A percentile compares a stretch with the other conserved stretches of the same genome.
Evolutionary conservation across 1,140 invertebrate genomes (phyloP).

Genomic region (Ceratoteleas bidentatus): DNA sequence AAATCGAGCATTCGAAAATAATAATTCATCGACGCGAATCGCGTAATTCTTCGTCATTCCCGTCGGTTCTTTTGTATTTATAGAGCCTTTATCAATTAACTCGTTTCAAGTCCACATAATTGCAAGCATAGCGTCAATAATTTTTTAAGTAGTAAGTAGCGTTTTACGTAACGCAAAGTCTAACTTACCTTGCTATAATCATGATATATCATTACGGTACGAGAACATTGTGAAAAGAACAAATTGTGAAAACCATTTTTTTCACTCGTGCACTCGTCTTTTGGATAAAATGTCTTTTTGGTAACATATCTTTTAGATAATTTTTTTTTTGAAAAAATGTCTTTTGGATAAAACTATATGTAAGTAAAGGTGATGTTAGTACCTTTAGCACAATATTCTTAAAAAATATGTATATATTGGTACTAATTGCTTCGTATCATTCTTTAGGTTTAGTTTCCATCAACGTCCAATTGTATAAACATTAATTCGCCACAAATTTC

Average conservation of each 20-base stretch:
- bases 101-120: slow-evolving; percentile 18
- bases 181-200: neutral
- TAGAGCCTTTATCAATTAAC: slow-evolving; percentile 14
- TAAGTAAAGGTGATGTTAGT: no score
- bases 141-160: slow-evolving; percentile 22
- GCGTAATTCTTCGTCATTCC: neutral
- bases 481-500: neutral
- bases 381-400: no score
- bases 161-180: slow-evolving; percentile 24
- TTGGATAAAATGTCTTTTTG: no score
- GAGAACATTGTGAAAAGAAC: no score
- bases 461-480: neutral
- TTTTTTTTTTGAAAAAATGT: no score
- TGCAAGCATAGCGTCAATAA: slow-evolving; percentile 21
- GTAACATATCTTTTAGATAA: no score
- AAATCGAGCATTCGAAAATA: slow-evolving; percentile 22
- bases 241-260: no score
- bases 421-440: no score
- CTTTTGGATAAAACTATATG: no score
- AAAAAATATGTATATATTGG: no score
- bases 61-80: slow-evolving; percentile 11
- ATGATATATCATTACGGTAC: neutral
- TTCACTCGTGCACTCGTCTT: no score
- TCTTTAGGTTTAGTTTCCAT: no score
- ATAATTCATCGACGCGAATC: slow-evolving; percentile 3